A percentile compares a stretch with the other conserved stretches of the same genome.
Evolutionary conservation across 2,113 vertebrate genomes (phyloP).

Genomic region (Pogona vitticeps): DNA sequence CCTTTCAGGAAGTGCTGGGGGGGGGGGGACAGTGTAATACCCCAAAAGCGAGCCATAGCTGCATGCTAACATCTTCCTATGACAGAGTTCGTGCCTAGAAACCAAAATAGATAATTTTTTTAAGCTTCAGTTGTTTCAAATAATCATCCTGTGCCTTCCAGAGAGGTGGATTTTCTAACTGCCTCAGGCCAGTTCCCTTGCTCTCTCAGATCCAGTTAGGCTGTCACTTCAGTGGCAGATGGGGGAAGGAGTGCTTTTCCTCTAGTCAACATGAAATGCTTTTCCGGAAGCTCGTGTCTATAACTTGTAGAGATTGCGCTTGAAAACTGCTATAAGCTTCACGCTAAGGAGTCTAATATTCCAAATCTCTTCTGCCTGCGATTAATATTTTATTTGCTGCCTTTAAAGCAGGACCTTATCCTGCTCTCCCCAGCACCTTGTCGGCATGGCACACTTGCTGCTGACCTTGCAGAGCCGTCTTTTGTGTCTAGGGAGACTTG

Average conservation of each 20-base stretch:
- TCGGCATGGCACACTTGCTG: background rate
- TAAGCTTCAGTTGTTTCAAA: slow-evolving; percentile 63
- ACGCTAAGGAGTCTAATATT: slow-evolving; percentile 39
- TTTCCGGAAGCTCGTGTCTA: slow-evolving; percentile 6
- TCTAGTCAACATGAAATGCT: background rate
- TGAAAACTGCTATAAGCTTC: slow-evolving; percentile 13
- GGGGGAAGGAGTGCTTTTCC: slow-evolving; percentile 1
- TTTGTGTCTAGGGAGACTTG: slow-evolving; percentile 57
- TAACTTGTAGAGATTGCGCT: slow-evolving; percentile 29
- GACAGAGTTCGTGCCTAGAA: slow-evolving; percentile 40
- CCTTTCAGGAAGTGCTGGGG: background rate
- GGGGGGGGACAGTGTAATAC: background rate
- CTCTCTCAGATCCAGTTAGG: slow-evolving; percentile 58
- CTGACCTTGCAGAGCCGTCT: background rate
- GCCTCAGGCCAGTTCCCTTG: slow-evolving; percentile 34
- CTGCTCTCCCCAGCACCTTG: background rate
- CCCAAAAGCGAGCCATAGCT: rapidly evolving
- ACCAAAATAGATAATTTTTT: background rate
- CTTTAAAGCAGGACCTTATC: slow-evolving; percentile 25
- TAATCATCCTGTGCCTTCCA: slow-evolving; percentile 52
- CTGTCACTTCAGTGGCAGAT: slow-evolving; percentile 30
- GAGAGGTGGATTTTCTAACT: slow-evolving; percentile 50
- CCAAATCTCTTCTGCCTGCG: background rate
- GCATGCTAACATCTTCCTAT: background rate
- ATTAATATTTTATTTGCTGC: slow-evolving; percentile 57